phyloP scores from a whole-genome alignment of 2,888 invertebrate species.

The Unio delphinus region DNA sequence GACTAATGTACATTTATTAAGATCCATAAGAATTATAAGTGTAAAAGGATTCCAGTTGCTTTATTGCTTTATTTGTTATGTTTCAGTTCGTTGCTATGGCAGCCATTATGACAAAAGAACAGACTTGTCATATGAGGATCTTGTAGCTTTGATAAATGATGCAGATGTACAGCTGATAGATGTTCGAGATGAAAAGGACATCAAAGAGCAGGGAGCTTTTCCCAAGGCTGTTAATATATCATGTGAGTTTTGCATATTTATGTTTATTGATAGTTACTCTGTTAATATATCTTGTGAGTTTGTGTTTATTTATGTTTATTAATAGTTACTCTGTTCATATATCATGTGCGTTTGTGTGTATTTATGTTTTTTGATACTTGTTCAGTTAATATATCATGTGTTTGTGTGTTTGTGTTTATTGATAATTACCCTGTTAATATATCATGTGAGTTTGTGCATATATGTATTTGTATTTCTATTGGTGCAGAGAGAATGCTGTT shows the following conservation, averaged over 20 bases:
- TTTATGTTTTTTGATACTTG: neutral
- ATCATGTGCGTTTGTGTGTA: constrained; percentile 53
- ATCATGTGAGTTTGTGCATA: no score
- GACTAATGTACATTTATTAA: no score
- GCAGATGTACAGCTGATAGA: constrained; percentile 58
- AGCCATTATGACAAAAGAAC: constrained; percentile 25
- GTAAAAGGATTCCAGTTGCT: no score
- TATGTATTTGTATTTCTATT: no score
- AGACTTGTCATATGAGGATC: constrained; percentile 36
- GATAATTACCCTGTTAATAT: neutral
- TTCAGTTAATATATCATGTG: constrained; percentile 65
- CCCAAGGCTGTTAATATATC: constrained; percentile 65
- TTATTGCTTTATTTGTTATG: neutral
- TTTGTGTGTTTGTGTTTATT: constrained; percentile 5
- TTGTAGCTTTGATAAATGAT: constrained; percentile 32
- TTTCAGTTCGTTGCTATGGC: constrained; percentile 13
- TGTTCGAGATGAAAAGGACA: constrained; percentile 64
- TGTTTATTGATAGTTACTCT: neutral
- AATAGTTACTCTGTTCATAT: constrained; percentile 54
- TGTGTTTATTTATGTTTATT: constrained; percentile 5
- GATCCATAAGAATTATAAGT: no score
- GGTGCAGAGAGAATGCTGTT: no score
- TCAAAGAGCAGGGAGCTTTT: constrained; percentile 60
- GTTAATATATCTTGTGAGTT: constrained; percentile 65
- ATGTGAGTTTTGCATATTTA: constrained; percentile 45